Evolutionary conservation across 2,888 invertebrate genomes (phyloP).

Genomic region (Pristionchus entomophagus): DNA sequence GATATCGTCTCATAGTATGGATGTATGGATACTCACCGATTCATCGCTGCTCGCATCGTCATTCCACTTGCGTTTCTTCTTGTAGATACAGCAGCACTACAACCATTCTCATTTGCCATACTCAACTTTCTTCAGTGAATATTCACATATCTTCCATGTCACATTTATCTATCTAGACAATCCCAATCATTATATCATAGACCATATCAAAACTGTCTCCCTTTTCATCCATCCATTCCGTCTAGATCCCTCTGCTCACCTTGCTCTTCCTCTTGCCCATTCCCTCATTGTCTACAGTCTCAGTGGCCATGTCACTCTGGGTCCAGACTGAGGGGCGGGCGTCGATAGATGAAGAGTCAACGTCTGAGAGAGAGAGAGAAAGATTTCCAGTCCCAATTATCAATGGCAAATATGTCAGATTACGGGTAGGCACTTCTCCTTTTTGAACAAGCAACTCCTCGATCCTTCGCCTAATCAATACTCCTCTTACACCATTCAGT

Average conservation of each 20-base stretch:
- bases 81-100: slow-evolving; percentile 51
- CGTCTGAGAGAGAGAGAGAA: background rate
- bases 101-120: background rate
- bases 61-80: slow-evolving; percentile 48
- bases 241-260: slow-evolving; percentile 25
- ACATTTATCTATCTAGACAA: too few relatives aligned
- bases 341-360: slow-evolving; percentile 18
- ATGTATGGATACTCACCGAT: slow-evolving; percentile 18
- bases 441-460: too few relatives aligned
- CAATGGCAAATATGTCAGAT: background rate
- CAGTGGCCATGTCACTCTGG: slow-evolving; percentile 44
- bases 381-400: background rate
- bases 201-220: too few relatives aligned
- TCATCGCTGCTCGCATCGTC: slow-evolving; percentile 49
- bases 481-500: background rate
- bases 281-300: slow-evolving; percentile 50
- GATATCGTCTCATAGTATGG: too few relatives aligned
- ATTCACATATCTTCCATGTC: too few relatives aligned
- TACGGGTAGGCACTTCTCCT: too few relatives aligned
- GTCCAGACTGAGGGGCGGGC: slow-evolving; percentile 22
- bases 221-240: too few relatives aligned
- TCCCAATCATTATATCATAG: background rate
- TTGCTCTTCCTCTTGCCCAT: slow-evolving; percentile 52
- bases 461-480: background rate
- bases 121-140: background rate